A percentile compares a stretch with the other conserved stretches of the same genome.
Evolutionary conservation across 2,113 vertebrate genomes (phyloP).

Genomic region (Petrocephalus zakoni): DNA sequence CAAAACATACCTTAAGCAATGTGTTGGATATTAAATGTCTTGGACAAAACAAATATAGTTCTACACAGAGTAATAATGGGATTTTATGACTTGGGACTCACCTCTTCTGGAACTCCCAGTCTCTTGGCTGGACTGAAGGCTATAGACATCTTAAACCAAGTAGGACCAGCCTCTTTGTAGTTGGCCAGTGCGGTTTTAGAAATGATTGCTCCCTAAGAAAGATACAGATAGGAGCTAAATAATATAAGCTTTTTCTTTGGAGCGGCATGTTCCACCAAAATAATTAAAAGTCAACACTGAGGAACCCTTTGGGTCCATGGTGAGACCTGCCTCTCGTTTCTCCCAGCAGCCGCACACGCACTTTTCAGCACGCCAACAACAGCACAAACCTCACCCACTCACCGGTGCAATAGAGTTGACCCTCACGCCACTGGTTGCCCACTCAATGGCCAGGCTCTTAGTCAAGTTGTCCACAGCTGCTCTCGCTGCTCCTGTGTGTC

Average conservation of each 20-base stretch:
- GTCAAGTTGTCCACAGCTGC: slow-evolving; percentile 80
- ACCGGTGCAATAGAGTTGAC: slow-evolving; percentile 84
- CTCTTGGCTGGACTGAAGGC: slow-evolving; percentile 72
- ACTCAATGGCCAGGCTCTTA: slow-evolving; percentile 81
- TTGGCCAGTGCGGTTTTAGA: slow-evolving; percentile 80
- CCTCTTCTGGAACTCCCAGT: slow-evolving; percentile 80
- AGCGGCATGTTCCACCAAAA: neutral
- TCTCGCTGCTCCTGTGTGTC: slow-evolving; percentile 83
- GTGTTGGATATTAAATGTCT: neutral
- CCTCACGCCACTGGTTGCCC: slow-evolving; percentile 76
- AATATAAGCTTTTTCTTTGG: neutral
- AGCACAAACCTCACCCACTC: slow-evolving; percentile 28
- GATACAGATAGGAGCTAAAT: neutral
- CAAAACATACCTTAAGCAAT: neutral
- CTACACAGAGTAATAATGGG: neutral
- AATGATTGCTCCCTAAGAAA: slow-evolving; percentile 71
- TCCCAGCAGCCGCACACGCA: neutral
- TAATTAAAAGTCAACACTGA: neutral
- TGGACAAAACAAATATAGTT: too few species aligned
- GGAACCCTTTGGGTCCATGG: neutral
- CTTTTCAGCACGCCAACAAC: neutral
- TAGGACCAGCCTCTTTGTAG: slow-evolving; percentile 67
- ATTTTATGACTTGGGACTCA: slow-evolving; percentile 32
- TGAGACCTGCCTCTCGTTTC: neutral
- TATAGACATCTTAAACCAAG: slow-evolving; percentile 55